Evolutionary conservation across 2,888 invertebrate species (phyloP), one percentile per base, ranked within the genome.

Genomic region (Nipponacmea schrenckii): DNA sequence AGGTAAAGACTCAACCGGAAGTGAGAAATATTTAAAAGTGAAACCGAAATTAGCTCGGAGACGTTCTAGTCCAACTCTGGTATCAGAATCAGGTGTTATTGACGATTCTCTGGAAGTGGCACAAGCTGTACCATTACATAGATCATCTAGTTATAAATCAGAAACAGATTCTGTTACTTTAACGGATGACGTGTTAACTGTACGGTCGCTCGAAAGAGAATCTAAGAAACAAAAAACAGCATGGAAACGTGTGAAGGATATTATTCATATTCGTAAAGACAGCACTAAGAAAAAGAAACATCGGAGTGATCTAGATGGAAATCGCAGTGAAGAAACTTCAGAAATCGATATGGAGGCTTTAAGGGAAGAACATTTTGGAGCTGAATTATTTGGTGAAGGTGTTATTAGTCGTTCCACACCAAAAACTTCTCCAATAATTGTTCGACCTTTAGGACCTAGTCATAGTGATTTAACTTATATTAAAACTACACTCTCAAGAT

Each of bases 221-320:
- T 62, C 74, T 24, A 84, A 83, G 71, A 85, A 84, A 75, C 81
- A 83, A 86, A 93, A 92, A 85, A 93, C 92, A n/a, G 92, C 94
- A 0, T 94, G 94, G 94, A 92, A 93, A 0, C 93, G 93, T 88
- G 93, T 94, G 90, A 92, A 93, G 76, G 93, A 93, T 82, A 94
- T 94, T 72, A 93, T 94, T 75, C 93, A 93, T 84, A 93, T 93
- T 0, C 91, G 92, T 69, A 91, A 92, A 75, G 93, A 93, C 77
- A 92, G 93, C 24, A 91, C 92, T 72, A 92, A 92, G 88, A 91
- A 92, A 87, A 91, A 91, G 84, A 90, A 77, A 24, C 77, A 76
- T 20, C 77, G 77, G 70, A 72, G 67, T 39, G 73, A 64, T 17
- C 50, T 39, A 20, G 69, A 79, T 14, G 81, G 80, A 71, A 71